Evolutionary conservation across 2,113 vertebrate genomes (phyloP).

Genomic region (Cathartes aura): DNA sequence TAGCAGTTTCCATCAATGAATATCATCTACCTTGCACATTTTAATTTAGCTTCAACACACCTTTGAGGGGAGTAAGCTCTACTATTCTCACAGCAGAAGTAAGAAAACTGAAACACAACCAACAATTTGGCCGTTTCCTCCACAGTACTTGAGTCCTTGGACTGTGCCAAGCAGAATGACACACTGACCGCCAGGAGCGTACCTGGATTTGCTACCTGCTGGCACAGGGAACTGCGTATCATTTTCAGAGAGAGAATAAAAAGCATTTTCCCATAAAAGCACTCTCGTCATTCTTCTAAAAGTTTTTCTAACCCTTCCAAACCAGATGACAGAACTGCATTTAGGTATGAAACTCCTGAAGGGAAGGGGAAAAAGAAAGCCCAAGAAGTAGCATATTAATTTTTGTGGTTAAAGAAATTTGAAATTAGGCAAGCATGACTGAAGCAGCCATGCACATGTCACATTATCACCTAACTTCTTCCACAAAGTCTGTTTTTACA

Average conservation of each 20-base stretch:
- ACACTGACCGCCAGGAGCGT: rapidly evolving
- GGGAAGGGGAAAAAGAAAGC: background rate
- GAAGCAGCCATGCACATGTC: background rate
- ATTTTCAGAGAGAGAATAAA: background rate
- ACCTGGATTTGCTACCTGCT: background rate
- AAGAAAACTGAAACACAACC: background rate
- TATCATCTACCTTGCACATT: background rate
- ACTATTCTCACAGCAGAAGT: background rate
- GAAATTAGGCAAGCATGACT: background rate
- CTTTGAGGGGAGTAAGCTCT: background rate
- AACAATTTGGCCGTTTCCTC: background rate
- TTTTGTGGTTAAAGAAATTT: background rate
- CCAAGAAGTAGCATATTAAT: background rate
- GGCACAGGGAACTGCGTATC: background rate
- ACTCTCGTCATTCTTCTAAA: background rate
- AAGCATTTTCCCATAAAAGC: background rate
- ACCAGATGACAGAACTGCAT: background rate
- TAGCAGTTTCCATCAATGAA: background rate
- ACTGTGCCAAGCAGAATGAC: background rate
- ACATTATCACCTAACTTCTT: background rate
- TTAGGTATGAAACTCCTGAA: background rate
- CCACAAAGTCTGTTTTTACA: background rate
- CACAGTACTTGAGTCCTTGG: background rate
- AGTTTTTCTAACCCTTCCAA: background rate
- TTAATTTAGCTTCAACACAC: background rate